Evolutionary conservation across 2,888 invertebrate species (phyloP), one percentile per base, ranked within the genome.

Genomic region (Diarsia brunnea): DNA sequence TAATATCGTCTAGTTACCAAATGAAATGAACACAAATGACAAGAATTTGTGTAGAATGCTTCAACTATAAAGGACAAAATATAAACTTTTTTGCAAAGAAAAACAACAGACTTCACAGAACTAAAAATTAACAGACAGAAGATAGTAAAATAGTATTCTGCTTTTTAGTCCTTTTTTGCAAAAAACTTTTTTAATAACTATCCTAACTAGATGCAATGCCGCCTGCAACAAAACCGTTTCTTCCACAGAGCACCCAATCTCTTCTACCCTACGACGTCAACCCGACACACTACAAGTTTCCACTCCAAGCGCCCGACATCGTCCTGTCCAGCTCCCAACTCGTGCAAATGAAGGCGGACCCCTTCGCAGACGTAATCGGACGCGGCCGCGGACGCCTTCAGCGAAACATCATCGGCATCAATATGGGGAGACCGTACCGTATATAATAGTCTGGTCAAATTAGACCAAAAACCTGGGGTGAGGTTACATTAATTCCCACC

Each of bases 401-500:
- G 2, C 60, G 66, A 31, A 64, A 49, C 24, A 47, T 84, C 38
- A 81, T 89, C 4, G 85, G 87, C 8, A 84, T 89, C 19, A 73
- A 84, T 0, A 80, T 78, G 82, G 87, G 89, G 2, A 69, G 87
- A 19, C 89, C 88, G 0, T 87, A 84, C 55, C 71, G 88, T 12
- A 27, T 86, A 4, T 79, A 63, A 16, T 31, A 31, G 31, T 31
- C 31, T 4, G 31, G 31, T 31, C 31, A 31, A 31, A 31, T 31
- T 4, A 31, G 31, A 31, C 31, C 31, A 31, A 31, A 31, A 31
- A 3, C 2, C 4, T 3, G 31, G 31, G 31, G 31, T 31, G 31
- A 31, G 31, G 31, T 31, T 31, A 31, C 31, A 31, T 31, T 31
- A 31, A 31, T 31, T 31, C 31, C 31, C 31, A 31, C 31, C n/a